phyloP scores from a whole-genome alignment of 2,888 invertebrate genomes.

The Drosophila algonquin region DNA sequence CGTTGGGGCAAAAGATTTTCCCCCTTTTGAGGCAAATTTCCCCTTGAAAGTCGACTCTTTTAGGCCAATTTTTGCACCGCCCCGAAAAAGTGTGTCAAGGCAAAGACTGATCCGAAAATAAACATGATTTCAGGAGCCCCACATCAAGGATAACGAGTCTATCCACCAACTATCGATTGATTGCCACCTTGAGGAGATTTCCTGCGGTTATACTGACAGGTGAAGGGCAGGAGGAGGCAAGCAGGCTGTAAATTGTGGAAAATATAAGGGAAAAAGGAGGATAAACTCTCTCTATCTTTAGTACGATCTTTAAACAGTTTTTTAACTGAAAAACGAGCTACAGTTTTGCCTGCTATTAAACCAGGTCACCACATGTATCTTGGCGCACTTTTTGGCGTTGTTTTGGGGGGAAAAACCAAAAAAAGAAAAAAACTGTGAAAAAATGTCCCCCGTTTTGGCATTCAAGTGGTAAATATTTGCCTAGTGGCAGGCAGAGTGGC shows the following conservation, averaged over 20 bases:
- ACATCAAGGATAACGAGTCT: constrained; percentile 14
- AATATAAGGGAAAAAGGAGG: neutral
- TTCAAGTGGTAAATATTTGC: constrained; percentile 59
- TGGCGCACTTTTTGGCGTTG: constrained; percentile 44
- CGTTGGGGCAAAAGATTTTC: constrained; percentile 39
- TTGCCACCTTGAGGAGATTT: constrained; percentile 11
- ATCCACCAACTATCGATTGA: constrained; percentile 38
- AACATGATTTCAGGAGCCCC: constrained; percentile 47
- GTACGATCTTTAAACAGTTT: neutral
- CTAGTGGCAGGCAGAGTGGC: constrained; percentile 26
- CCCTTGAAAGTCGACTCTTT: neutral
- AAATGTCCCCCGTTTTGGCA: constrained; percentile 24
- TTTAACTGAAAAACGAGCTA: neutral
- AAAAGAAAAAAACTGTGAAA: constrained; percentile 3
- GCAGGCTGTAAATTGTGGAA: too few relatives aligned
- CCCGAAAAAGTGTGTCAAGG: constrained; percentile 65
- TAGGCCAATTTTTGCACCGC: constrained; percentile 3
- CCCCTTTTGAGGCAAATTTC: constrained; percentile 25
- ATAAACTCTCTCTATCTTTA: neutral
- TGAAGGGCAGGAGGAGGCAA: neutral
- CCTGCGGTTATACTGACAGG: neutral
- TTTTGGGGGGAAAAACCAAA: constrained; percentile 4
- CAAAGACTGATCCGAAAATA: constrained; percentile 55
- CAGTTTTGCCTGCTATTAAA: constrained; percentile 24
- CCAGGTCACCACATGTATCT: constrained; percentile 70